Conservation (phyloP, 2,113 vertebrate genomes). For the Corydoras sp. region DNA sequence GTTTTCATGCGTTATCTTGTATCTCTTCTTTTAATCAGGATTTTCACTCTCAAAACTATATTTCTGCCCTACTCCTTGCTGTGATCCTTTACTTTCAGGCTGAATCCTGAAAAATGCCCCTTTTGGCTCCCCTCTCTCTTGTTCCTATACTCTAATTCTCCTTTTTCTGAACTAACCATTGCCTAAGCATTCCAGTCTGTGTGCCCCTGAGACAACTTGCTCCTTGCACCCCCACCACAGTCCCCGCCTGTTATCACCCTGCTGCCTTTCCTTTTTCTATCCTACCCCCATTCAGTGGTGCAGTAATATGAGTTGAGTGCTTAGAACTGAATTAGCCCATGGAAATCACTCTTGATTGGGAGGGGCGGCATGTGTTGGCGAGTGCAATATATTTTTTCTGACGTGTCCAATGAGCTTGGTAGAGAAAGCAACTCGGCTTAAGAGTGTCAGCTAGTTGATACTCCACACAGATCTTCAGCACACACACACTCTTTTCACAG, state of each 20-base stretch:
- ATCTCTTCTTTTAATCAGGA: not conserved
- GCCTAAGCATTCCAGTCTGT: conserved; percentile 7
- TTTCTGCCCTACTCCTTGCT: not conserved
- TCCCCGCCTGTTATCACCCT: not conserved
- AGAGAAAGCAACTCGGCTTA: conserved; percentile 5
- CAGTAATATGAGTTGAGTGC: conserved; percentile 62
- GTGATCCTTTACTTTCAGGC: not conserved
- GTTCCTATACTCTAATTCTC: not conserved
- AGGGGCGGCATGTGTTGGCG: conserved; percentile 4
- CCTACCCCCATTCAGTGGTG: conserved; percentile 43
- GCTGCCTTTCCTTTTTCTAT: conserved; percentile 40
- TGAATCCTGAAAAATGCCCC: not conserved
- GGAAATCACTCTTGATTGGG: conserved; percentile 41
- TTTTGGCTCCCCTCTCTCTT: not conserved
- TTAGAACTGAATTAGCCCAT: conserved; percentile 56
- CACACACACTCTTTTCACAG: not conserved
- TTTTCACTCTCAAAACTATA: not conserved
- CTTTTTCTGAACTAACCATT: conserved; percentile 5
- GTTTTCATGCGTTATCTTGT: not conserved
- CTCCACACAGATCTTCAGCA: not conserved
- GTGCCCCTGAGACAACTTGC: conserved; percentile 30
- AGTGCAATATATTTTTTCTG: not conserved
- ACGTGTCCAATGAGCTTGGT: conserved; percentile 31
- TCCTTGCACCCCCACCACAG: conserved; percentile 42
- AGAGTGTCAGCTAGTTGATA: conserved; percentile 30